These are phyloP conservation scores for Characodon lateralis DNA, from an alignment of 2,797 vertebrate species.

Conservation along the genomic window DNA sequence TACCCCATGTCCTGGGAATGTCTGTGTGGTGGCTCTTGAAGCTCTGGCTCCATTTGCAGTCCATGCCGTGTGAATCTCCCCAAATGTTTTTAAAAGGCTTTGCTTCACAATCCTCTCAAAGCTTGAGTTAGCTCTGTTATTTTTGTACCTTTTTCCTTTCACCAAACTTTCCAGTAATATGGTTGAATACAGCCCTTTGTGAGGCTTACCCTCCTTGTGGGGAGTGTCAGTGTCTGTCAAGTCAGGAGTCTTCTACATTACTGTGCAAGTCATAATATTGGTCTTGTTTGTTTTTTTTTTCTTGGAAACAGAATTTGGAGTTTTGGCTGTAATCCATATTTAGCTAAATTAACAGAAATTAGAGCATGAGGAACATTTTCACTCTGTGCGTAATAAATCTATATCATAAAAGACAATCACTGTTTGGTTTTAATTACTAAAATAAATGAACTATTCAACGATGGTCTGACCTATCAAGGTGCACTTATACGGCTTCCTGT, in stretches of 20 bases:
- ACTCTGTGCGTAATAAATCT: neutral
- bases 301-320: neutral
- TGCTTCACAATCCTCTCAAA: neutral
- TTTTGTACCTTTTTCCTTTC: neutral
- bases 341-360: neutral
- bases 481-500: neutral
- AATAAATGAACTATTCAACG: neutral
- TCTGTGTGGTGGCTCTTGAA: neutral
- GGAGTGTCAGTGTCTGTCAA: neutral
- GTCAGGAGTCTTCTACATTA: neutral
- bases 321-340: neutral
- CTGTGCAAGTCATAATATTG: neutral
- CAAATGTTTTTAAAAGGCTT: neutral
- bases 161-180: neutral
- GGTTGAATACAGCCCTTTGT: neutral
- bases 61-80: neutral
- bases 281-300: neutral
- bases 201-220: neutral
- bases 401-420: neutral
- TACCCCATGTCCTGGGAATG: neutral
- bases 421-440: neutral
- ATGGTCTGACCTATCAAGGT: neutral
- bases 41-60: neutral
- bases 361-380: neutral
- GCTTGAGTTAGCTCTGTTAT: neutral